phyloP scores from a whole-genome alignment of 2,888 invertebrate genomes.

The Lomographa bimaculata region DNA sequence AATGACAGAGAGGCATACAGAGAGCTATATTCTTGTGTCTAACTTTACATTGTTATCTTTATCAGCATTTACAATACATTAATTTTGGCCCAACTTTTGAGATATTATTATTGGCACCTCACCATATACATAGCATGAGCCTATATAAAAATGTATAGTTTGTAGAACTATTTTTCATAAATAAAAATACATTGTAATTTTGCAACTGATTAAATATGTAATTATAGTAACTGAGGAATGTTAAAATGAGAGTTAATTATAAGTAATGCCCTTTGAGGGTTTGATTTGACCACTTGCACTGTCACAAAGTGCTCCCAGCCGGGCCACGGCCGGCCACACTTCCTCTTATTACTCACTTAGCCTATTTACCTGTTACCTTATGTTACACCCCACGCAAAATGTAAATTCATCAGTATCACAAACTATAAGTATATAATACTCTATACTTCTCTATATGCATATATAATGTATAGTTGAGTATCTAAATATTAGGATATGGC shows the following conservation, averaged over 20 bases:
- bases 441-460: constrained; percentile 71
- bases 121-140: too few relatives aligned
- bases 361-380: constrained; percentile 24
- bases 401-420: constrained; percentile 81
- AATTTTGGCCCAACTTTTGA: too few relatives aligned
- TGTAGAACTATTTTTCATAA: too few relatives aligned
- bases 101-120: too few relatives aligned
- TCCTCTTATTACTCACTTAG: constrained; percentile 10
- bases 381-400: constrained; percentile 56
- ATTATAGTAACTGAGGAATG: constrained; percentile 15
- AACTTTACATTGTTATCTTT: too few relatives aligned
- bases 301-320: neutral
- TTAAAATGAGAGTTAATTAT: neutral
- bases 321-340: neutral
- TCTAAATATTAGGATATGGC: constrained; percentile 82
- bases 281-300: neutral
- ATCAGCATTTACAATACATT: too few relatives aligned
- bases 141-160: too few relatives aligned
- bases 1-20: too few relatives aligned
- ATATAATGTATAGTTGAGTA: constrained; percentile 74
- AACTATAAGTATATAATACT: constrained; percentile 77
- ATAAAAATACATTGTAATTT: too few relatives aligned
- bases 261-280: constrained; percentile 11
- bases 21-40: neutral
- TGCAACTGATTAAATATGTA: too few relatives aligned